A percentile compares a stretch with the other conserved stretches of the same genome.
Evolutionary conservation across 2,888 invertebrate species (phyloP).

Genomic region (Cremastinae sp.): DNA sequence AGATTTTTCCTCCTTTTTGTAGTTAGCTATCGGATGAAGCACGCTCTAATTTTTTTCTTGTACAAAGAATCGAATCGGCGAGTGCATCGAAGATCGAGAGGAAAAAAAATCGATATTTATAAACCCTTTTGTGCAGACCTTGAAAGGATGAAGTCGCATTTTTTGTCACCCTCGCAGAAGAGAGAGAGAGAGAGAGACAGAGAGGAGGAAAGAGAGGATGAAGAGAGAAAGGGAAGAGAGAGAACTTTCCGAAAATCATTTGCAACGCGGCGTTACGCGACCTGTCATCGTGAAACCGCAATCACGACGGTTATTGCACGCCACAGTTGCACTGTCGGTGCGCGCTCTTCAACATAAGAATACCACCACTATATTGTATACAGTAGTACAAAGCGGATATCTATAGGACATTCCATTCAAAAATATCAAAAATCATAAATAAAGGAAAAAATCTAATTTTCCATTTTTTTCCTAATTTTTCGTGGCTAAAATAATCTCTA

Average conservation of each 20-base stretch:
- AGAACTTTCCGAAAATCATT: slow-evolving; percentile 71
- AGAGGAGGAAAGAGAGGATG: not conserved
- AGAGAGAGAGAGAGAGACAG: slow-evolving; percentile 23
- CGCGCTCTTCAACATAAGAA: slow-evolving; percentile 52
- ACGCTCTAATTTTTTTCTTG: no score
- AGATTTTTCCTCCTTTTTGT: no score
- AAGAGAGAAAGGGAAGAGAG: not conserved
- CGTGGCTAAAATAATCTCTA: no score
- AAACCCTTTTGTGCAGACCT: slow-evolving; percentile 19
- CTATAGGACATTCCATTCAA: not conserved
- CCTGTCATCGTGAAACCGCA: slow-evolving; percentile 77
- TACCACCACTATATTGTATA: slow-evolving; percentile 23
- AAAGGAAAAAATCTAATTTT: no score
- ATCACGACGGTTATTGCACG: slow-evolving; percentile 72
- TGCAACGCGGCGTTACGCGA: slow-evolving; percentile 73
- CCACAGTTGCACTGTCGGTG: slow-evolving; percentile 67
- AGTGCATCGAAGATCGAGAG: no score
- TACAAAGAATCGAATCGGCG: no score
- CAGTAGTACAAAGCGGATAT: slow-evolving; percentile 7
- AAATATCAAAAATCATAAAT: not conserved
- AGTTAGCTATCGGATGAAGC: no score
- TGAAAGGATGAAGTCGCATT: slow-evolving; percentile 8
- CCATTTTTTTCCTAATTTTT: no score
- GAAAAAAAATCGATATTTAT: not conserved
- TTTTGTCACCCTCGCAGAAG: slow-evolving; percentile 26